phyloP scores from a whole-genome alignment of 2,113 vertebrate genomes.

The Leptodactylus fuscus region DNA sequence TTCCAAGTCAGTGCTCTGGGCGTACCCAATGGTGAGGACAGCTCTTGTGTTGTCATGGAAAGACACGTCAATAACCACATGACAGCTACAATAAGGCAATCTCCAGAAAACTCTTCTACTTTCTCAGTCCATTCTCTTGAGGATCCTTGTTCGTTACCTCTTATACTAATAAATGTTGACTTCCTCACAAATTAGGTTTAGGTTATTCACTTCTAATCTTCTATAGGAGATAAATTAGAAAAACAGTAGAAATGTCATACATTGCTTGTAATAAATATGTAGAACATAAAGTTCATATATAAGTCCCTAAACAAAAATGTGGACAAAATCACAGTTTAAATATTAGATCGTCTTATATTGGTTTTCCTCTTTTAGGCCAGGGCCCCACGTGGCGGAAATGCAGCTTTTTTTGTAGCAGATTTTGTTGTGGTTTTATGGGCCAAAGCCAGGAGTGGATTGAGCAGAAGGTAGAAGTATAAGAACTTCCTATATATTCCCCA shows the following conservation, averaged over 20 bases:
- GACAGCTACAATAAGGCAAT: conserved; percentile 24
- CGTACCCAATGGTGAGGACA: conserved; percentile 19
- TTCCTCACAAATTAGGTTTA: not conserved
- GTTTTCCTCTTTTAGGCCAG: too few species aligned
- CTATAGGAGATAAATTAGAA: not conserved
- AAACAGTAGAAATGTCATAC: not conserved
- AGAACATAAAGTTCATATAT: not conserved
- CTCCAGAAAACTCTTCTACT: conserved; percentile 3
- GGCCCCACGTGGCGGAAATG: too few species aligned
- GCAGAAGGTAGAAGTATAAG: too few species aligned
- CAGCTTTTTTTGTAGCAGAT: too few species aligned
- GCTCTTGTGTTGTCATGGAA: conserved; percentile 42
- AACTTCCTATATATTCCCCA: too few species aligned
- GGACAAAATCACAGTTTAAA: not conserved
- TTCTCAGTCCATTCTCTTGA: not conserved
- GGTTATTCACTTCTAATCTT: not conserved
- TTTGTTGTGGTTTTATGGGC: too few species aligned
- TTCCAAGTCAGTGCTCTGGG: conserved; percentile 49
- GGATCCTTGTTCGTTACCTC: not conserved
- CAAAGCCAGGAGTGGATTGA: too few species aligned
- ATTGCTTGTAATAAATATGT: not conserved
- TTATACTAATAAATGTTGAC: not conserved
- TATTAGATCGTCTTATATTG: too few species aligned
- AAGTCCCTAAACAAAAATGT: not conserved
- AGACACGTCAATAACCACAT: conserved; percentile 30